These are phyloP conservation scores for Noturus placidus DNA, from an alignment of 2,113 vertebrate species.

Conservation along the genomic window DNA sequence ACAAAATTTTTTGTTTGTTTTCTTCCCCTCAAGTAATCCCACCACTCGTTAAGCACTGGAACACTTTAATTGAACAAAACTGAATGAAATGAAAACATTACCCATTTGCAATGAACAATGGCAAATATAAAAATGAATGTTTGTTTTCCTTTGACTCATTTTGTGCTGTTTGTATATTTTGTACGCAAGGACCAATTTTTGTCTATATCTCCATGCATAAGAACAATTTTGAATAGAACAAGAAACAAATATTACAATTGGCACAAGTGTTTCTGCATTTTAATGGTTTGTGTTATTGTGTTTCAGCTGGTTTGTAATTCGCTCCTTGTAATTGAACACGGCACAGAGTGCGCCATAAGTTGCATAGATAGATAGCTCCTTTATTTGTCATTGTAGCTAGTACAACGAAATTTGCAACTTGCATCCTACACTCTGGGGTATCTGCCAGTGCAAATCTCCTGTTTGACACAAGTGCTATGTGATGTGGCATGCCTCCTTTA, in stretches of 20 bases:
- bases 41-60: not conserved
- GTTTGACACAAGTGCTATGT: slow-evolving; percentile 21
- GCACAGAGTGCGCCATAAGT: not conserved
- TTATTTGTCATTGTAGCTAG: too few species aligned
- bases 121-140: not conserved
- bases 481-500: slow-evolving; percentile 31
- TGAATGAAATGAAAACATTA: not conserved
- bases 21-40: not conserved
- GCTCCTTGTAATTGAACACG: not conserved
- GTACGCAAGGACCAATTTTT: not conserved
- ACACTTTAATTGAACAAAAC: not conserved
- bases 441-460: slow-evolving; percentile 23
- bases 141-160: not conserved
- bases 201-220: not conserved
- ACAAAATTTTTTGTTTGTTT: not conserved
- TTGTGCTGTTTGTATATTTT: not conserved
- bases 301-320: not conserved
- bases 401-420: too few species aligned
- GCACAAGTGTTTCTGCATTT: not conserved
- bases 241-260: not conserved
- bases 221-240: not conserved
- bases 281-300: not conserved
- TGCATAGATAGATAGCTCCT: too few species aligned
- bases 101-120: not conserved
- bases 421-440: not conserved